These are phyloP conservation scores for Macropus fuliginosus DNA, from an alignment of 2,797 vertebrate species.

Conservation along the genomic window DNA sequence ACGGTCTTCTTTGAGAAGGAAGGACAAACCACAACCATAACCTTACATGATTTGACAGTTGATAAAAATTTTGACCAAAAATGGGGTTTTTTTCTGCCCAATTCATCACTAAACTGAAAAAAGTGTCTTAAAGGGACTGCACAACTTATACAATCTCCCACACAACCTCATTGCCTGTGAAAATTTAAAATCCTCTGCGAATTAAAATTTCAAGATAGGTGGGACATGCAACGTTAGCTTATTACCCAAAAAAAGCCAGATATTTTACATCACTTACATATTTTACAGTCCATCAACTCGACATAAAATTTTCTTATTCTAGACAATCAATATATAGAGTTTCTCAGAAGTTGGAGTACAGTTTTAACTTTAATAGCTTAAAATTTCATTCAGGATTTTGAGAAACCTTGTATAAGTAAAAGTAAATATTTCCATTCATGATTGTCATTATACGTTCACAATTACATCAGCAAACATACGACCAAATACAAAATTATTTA, in stretches of 20 bases:
- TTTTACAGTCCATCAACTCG: background rate
- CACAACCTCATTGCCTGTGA: background rate
- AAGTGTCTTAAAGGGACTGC: background rate
- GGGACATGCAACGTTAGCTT: background rate
- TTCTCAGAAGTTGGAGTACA: background rate
- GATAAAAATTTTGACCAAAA: background rate
- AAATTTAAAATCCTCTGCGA: background rate
- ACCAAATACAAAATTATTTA: background rate
- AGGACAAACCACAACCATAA: no score
- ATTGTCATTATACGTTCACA: background rate
- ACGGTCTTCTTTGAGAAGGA: no score
- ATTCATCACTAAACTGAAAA: background rate
- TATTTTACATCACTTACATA: background rate
- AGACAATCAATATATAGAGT: background rate
- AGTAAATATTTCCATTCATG: background rate
- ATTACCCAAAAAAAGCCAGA: background rate
- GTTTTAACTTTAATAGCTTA: conserved; percentile 3
- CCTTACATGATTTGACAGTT: background rate
- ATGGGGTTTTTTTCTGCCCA: background rate
- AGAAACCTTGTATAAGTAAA: background rate
- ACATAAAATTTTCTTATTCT: background rate
- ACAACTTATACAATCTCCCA: background rate
- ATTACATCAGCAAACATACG: background rate
- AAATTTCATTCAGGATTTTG: background rate
- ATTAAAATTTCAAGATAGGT: background rate